Conservation (phyloP, 2,797 vertebrate species). For the Gobionotothen gibberifrons region DNA sequence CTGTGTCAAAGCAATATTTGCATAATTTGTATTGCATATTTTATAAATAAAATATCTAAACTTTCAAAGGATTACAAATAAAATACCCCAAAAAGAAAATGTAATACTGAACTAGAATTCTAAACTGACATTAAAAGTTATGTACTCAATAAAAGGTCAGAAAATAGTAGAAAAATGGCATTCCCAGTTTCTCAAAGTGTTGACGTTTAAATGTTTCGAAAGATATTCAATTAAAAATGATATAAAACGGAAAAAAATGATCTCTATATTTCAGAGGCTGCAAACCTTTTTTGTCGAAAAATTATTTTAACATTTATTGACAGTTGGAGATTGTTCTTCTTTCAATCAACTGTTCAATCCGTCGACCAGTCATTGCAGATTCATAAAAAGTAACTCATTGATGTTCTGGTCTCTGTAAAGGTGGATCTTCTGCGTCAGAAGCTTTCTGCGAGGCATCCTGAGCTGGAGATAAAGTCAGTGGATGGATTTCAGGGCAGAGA, state of each 20-base stretch:
- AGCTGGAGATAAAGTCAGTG: constrained; percentile 94
- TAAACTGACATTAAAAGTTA: neutral
- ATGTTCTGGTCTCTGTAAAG: constrained; percentile 72
- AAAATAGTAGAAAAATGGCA: no score
- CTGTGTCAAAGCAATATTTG: neutral
- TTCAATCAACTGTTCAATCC: no score
- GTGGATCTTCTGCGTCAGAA: constrained; percentile 94
- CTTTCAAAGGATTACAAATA: neutral
- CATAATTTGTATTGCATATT: neutral
- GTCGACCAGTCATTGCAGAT: no score
- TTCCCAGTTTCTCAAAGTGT: no score
- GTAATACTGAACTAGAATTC: neutral
- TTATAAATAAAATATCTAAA: neutral
- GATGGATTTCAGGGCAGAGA: constrained; percentile 98
- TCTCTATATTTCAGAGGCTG: no score
- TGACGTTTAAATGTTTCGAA: no score
- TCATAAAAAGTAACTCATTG: neutral
- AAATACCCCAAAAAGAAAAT: neutral
- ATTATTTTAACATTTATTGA: no score
- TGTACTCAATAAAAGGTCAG: no score
- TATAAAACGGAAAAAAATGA: no score
- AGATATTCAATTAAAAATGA: no score
- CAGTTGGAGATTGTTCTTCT: no score
- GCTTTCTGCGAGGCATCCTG: constrained; percentile 85
- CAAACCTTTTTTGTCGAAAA: no score